Evolutionary conservation across 2,888 invertebrate species (phyloP), one percentile per base, ranked within the genome.

Genomic region (Dolomedes plantarius): DNA sequence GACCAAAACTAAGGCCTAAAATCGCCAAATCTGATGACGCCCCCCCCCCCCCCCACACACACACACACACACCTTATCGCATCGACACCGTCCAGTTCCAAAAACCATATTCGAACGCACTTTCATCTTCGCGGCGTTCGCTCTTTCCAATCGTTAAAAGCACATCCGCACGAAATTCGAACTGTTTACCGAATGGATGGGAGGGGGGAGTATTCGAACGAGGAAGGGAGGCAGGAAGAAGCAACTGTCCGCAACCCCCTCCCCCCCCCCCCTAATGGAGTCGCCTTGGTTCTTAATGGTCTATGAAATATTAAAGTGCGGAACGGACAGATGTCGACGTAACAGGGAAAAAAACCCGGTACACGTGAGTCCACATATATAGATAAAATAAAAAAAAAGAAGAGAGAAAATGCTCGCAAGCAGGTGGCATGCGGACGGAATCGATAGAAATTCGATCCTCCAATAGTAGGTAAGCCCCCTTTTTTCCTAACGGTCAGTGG

Each of bases 241-340:
- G 23, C 23, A 62, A n/a, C n/a, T 28, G 29, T 65, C 31, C 28
- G 32, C 31, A 67, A 69, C 9, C 69, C 27, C 41, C 28, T 13
- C 71, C 32, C 31, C 67, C 69, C 9, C 69, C 27, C 41, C 28
- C 13, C 71, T 81, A 81, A 82, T 65, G 75, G 71, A 75, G 69
- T 75, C 64, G 27, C 71, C 56, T 16, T 56, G 56, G 19, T n/a
- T 64, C 69, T 71, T 82, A 82, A 82, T 82, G 75, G 71, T 31
- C 27, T 82, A 62, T 82, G 75, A 82, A 76, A 71, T 76, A 82
- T 71, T 82, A 71, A 81, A 81, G 81, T 41, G 50, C 50, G 50
- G 29, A 23, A 56, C 62, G 31, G 81, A 75, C 82, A 82, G 76
- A 75, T 82, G 82, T 75, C 46, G 41, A 27, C 23, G 27, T 27